Conservation (phyloP, 2,797 vertebrate species). For the Enteromius paludinosus region DNA sequence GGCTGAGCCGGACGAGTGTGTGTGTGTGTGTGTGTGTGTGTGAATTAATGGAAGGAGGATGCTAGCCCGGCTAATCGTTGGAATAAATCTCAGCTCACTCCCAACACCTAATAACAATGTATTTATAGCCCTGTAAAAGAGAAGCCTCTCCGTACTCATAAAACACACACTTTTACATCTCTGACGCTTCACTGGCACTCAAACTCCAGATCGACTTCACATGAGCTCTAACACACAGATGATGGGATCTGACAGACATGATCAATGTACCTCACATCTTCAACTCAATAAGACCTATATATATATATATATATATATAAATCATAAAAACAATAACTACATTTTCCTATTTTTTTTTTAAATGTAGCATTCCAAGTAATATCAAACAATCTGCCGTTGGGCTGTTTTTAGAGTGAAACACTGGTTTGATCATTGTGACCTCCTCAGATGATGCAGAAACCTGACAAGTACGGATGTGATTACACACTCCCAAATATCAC, state of each 20-base stretch:
- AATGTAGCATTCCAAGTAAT: too few species aligned
- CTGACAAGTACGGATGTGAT: too few species aligned
- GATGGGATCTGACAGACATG: background rate
- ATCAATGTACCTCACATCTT: background rate
- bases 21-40: conserved; percentile 64
- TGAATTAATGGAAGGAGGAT: conserved; percentile 80
- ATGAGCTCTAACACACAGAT: background rate
- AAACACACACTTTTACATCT: conserved; percentile 33
- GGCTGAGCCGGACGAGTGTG: conserved; percentile 54
- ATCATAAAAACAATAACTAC: too few species aligned
- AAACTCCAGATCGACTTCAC: background rate
- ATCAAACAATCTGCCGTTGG: too few species aligned
- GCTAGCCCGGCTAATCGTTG: conserved; percentile 74
- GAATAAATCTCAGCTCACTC: conserved; percentile 80
- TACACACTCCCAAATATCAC: too few species aligned
- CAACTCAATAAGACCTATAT: too few species aligned
- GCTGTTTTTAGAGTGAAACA: too few species aligned
- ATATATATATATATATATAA: too few species aligned
- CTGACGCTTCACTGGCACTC: background rate
- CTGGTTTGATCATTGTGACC: too few species aligned
- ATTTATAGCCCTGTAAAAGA: conserved; percentile 80
- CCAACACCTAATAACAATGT: conserved; percentile 79
- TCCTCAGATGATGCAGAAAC: too few species aligned
- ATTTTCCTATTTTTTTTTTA: too few species aligned
- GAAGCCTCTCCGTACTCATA: conserved; percentile 51